A percentile compares a stretch with the other conserved stretches of the same genome.
Evolutionary conservation across 2,113 vertebrate species (phyloP).

Genomic region (Chloropsis hardwickii): DNA sequence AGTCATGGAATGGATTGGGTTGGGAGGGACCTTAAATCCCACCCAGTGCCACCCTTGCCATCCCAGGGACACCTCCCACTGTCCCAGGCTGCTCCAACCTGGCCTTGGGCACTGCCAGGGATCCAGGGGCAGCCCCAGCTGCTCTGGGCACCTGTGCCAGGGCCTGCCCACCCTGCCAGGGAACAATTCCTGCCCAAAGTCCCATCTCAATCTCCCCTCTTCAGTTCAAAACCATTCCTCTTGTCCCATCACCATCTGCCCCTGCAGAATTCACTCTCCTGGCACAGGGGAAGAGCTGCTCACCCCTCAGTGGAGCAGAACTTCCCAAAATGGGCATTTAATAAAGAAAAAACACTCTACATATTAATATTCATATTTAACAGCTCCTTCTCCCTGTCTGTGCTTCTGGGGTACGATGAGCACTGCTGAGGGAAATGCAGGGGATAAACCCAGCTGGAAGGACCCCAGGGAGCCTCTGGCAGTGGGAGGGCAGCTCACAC

Average conservation of each 20-base stretch:
- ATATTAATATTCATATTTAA: not conserved
- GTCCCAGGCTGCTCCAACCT: not conserved
- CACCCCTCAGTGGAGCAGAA: not conserved
- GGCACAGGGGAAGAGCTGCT: not conserved
- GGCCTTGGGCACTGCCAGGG: not conserved
- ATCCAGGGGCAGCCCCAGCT: not conserved
- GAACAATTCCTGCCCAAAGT: not conserved
- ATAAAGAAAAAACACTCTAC: not conserved
- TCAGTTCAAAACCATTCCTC: not conserved
- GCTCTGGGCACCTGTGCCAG: not conserved
- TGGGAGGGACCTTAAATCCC: not conserved
- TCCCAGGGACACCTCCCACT: not conserved
- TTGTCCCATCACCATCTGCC: not conserved
- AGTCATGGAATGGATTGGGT: not conserved
- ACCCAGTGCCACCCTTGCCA: accelerated
- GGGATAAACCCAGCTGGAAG: not conserved
- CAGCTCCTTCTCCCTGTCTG: not conserved
- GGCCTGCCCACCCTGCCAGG: not conserved
- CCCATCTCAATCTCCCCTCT: not conserved
- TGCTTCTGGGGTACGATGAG: accelerated
- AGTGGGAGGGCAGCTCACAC: not conserved
- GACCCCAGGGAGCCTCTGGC: not conserved
- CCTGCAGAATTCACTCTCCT: not conserved
- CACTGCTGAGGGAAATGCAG: not conserved
- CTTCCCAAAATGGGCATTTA: not conserved